Conservation (phyloP, 2,888 invertebrate species). For the Cerceris ruficornis region DNA sequence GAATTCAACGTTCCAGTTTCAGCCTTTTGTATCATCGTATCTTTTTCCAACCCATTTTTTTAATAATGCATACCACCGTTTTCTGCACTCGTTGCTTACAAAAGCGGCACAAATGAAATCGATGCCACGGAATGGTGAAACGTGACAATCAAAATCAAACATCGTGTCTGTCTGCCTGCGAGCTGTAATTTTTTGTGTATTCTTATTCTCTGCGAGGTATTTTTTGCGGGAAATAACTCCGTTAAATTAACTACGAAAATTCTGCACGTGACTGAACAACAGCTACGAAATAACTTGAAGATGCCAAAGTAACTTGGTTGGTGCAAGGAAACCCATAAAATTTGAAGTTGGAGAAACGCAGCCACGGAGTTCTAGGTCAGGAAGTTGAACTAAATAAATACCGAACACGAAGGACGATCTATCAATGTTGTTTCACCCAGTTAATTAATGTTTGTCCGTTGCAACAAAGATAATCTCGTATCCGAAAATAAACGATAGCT, state of each 20-base stretch:
- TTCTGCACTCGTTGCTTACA: background rate
- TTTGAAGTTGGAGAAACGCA: slow-evolving; percentile 17
- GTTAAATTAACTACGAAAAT: slow-evolving; percentile 18
- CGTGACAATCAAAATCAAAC: background rate
- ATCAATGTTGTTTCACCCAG: background rate
- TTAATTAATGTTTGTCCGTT: background rate
- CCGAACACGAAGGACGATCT: background rate
- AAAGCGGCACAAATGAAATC: background rate
- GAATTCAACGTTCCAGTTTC: slow-evolving; percentile 35
- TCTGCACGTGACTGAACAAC: background rate
- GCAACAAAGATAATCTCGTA: background rate
- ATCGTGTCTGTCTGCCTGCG: background rate
- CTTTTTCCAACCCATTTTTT: background rate
- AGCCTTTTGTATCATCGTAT: slow-evolving; percentile 7
- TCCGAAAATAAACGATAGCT: background rate
- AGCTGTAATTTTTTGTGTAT: background rate
- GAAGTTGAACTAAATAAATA: background rate
- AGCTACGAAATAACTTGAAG: background rate
- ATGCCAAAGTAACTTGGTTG: background rate
- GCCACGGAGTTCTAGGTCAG: background rate
- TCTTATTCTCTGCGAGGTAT: background rate
- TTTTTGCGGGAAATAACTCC: slow-evolving; percentile 12
- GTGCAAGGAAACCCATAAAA: background rate
- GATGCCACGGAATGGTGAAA: background rate
- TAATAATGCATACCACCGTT: background rate